Base-by-base conservation (phyloP, 92 coral and sea anemone genomes). In the Porites evermanni region DNA sequence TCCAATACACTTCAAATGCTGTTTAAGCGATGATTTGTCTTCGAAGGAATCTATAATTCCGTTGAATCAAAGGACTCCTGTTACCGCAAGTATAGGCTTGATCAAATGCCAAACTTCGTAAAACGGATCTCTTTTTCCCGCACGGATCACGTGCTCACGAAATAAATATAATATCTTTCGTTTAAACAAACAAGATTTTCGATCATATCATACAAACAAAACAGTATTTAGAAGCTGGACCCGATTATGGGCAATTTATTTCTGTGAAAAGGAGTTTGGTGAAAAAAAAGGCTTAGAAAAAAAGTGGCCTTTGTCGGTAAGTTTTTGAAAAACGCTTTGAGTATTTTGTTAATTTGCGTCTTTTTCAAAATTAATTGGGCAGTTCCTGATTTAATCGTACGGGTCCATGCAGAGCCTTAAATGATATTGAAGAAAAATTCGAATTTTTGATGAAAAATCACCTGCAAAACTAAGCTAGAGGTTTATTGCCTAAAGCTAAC, bases 61-160 rank as follows among this genome's bases (percentile, higher is more conserved):
- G 16, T 1, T 23, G 50, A 54, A 56, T 59, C 23, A 72, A 81
- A 29, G 70, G 71, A 56, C 59, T 58, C 18, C 56, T 78, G 68
- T 67, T 68, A 51, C 74, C 75, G 64, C 65, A 68, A 53, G 85
- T 80, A 54, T 80, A 78, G 29, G 66, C 76, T 80, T 80, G 13
- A 53, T 9, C 72, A 79, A 51, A 65, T 52, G 18, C 63, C 53
- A 79, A 50, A 23, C 18, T 18, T 24, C 60, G 64, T 59, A 38
- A 51, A 68, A 26, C 74, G 67, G 7, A 44, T 51, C 24, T 79
- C 20, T 50, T 56, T 56, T 14, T 56, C 61, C 16, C 16, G 61
- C 24, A 12, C 19, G 64, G 20, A 50, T 11, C 6, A 21, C 84
- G 74, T 58, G 53, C 26, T 67, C 69, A 78, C 58, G 24, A 60